Evolutionary conservation across 2,888 invertebrate species (phyloP).

Genomic region (Acleris emargana): DNA sequence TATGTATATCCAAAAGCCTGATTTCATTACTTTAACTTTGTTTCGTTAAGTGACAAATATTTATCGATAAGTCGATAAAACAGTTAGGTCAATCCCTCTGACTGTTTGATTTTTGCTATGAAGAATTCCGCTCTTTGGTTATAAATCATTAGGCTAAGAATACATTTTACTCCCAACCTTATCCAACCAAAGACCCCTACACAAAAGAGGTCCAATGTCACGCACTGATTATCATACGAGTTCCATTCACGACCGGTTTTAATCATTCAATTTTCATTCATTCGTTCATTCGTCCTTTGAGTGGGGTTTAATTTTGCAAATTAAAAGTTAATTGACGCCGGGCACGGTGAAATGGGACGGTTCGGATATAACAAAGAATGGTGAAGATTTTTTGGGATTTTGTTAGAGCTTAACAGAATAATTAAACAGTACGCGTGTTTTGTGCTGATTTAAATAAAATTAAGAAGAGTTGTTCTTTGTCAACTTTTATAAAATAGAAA

Average conservation of each 20-base stretch:
- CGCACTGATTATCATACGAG: conserved; percentile 24
- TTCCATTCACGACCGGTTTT: conserved; percentile 9
- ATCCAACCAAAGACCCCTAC: conserved; percentile 1
- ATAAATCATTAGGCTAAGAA: background rate
- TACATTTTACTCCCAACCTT: background rate
- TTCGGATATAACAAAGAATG: conserved; percentile 6
- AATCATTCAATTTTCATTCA: conserved; percentile 21
- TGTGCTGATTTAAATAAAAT: background rate
- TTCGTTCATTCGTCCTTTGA: conserved; percentile 28
- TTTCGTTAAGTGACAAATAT: too few species aligned
- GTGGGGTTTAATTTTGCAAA: conserved; percentile 34
- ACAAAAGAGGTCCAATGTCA: conserved; percentile 24
- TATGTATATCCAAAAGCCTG: too few species aligned
- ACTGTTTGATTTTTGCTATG: too few species aligned
- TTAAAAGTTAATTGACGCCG: conserved; percentile 31
- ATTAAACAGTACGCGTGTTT: conserved; percentile 5
- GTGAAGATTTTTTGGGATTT: conserved; percentile 20
- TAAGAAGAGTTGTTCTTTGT: too few species aligned
- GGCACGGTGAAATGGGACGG: conserved; percentile 13
- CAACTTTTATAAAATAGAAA: too few species aligned
- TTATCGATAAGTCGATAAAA: too few species aligned
- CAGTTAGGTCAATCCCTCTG: too few species aligned
- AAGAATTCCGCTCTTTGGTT: too few species aligned
- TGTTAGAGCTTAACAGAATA: conserved; percentile 15
- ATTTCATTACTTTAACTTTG: too few species aligned